Evolutionary conservation across 2,888 invertebrate genomes (phyloP).

Genomic region (Melieria crassipennis): DNA sequence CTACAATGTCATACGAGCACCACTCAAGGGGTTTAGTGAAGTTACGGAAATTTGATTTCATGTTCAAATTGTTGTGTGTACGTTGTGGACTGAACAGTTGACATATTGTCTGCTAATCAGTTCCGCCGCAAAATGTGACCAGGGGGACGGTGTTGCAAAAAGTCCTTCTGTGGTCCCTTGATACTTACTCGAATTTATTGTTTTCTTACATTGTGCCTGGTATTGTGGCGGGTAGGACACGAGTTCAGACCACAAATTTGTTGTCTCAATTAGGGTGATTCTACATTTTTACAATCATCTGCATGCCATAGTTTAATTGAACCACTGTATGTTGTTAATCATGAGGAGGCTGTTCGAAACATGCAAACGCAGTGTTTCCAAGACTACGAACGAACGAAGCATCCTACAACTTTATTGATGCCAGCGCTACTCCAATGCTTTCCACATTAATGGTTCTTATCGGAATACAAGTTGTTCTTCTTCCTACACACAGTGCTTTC

Average conservation of each 20-base stretch:
- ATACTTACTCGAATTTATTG: slow-evolving; percentile 49
- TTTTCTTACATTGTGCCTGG: slow-evolving; percentile 13
- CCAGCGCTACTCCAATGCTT: too few species aligned
- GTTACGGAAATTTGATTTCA: slow-evolving; percentile 42
- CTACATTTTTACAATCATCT: slow-evolving; percentile 42
- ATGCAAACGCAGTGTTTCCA: too few species aligned
- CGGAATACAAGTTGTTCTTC: too few species aligned
- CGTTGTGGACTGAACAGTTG: slow-evolving; percentile 43
- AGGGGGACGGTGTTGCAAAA: slow-evolving; percentile 32
- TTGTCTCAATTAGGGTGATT: slow-evolving; percentile 52
- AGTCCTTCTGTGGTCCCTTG: slow-evolving; percentile 60
- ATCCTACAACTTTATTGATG: too few species aligned
- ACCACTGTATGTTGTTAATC: too few species aligned
- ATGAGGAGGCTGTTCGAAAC: too few species aligned
- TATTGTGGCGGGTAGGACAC: slow-evolving; percentile 18
- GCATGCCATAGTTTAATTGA: slow-evolving; percentile 15
- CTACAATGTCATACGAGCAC: slow-evolving; percentile 33
- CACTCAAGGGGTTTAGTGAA: slow-evolving; percentile 34
- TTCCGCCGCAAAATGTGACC: slow-evolving; percentile 60
- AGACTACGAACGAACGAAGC: too few species aligned
- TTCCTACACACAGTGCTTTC: too few species aligned
- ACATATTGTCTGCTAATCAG: slow-evolving; percentile 65
- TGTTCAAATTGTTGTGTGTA: slow-evolving; percentile 31
- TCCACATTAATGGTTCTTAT: too few species aligned
- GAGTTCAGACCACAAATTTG: slow-evolving; percentile 31